Evolutionary conservation across 2,113 vertebrate species (phyloP), one percentile per base, ranked within the genome.

Genomic region (Thalassarche chlororhynchos): DNA sequence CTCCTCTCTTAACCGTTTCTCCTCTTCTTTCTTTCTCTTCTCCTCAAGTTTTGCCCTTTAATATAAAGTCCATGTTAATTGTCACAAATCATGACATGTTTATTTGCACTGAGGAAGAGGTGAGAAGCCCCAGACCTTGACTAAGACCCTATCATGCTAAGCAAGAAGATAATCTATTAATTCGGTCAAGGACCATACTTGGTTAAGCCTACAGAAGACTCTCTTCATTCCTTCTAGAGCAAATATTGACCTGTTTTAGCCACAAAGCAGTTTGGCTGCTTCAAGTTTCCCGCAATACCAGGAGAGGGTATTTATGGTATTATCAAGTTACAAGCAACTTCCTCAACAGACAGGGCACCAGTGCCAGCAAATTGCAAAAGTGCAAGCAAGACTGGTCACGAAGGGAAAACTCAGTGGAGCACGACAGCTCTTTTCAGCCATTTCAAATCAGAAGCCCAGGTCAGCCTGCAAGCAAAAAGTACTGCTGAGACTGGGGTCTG

Each of bases 1-100:
- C 55, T 99, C 99, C 87, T 99, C 99, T 96, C 99, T 99, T 90
- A 99, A 98, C 96, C 99, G 98, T 97, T 99, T 99, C 94, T 99
- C 99, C 83, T 99, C 99, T 65, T 99, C 99, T 91, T 99, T 99
- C 97, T 99, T 99, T 17, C 99, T 98, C 95, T 99, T 99, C 88
- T 99, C 99, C 98, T 99, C 99, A 5, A 99, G 98, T 91, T 99
- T 99, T 6, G 99, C 99, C 97, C 99, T 99, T 75, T 40, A 72
- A 87, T 13, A 96, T 14, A 96, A 87, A 87, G 40, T 7, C 6
- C 4, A 20, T 5, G 74, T 87, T 55, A 72, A 32, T 4, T 20
- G n/a, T 7, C 32, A 89, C 5, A 17, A 36, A 23, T 3, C 54
- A 68, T 1, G 5, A 70, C 47, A 72, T 14, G 68, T 66, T 85